A percentile compares a stretch with the other conserved stretches of the same genome.
Evolutionary conservation across 2,113 vertebrate genomes (phyloP).

Genomic region (Laticauda colubrina): DNA sequence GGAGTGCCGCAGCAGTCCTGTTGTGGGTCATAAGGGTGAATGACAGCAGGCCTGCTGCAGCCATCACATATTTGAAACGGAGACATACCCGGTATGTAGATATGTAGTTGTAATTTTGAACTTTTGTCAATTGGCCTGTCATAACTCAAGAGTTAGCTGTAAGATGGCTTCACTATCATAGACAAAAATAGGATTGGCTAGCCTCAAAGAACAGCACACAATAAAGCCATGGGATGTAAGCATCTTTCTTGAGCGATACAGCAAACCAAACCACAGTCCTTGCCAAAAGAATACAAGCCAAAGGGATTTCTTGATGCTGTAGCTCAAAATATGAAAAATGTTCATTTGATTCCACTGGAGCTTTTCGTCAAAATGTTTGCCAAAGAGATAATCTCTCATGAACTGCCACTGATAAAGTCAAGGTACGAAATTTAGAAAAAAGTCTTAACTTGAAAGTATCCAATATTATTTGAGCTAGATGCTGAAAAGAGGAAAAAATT

Average conservation of each 20-base stretch:
- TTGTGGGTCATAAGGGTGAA: too few relatives aligned
- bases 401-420: not conserved
- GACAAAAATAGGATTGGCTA: not conserved
- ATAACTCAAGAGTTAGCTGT: too few relatives aligned
- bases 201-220: not conserved
- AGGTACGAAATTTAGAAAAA: not conserved
- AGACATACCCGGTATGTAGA: too few relatives aligned
- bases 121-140: too few relatives aligned
- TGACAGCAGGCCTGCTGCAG: too few relatives aligned
- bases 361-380: not conserved
- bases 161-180: not conserved
- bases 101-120: too few relatives aligned
- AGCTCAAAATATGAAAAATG: not conserved
- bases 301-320: not conserved
- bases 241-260: not conserved
- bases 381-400: not conserved
- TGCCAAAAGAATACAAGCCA: not conserved
- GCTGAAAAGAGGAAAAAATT: not conserved
- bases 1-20: too few relatives aligned
- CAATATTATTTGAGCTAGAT: not conserved
- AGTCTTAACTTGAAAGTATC: not conserved
- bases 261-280: not conserved
- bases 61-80: too few relatives aligned
- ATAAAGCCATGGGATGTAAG: not conserved
- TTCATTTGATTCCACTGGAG: not conserved